Base-by-base conservation (phyloP, 2,888 invertebrate species). In the Gastrophysa polygoni region DNA sequence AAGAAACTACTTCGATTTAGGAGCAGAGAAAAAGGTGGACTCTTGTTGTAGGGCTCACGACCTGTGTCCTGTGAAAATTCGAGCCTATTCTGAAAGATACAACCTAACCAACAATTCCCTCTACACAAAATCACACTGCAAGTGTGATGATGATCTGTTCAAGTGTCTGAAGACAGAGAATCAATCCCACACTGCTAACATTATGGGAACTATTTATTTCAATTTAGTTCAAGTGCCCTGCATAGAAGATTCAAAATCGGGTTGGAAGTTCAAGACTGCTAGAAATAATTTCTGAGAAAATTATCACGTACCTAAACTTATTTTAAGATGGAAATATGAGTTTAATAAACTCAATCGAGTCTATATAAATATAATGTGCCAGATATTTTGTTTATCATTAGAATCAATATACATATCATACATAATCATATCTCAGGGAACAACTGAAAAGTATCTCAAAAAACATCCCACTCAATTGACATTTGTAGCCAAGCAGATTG, bases 11-110 rank as follows among this genome's bases (percentile, higher is more conserved):
- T 90, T 90, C 80, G 95, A 96, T 81, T 83, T 96, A 67, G 96
- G 96, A 43, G 84, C 86, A 0, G 91, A 89, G 74, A 82, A 80
- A 76, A 82, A 83, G 29, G 87, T 92, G 72, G 95, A 95, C 82
- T 85, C 88, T 71, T 96, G 96, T 80, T 96, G 96, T 81, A 86
- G 95, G 63, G 90, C 89, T 14, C 96, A 96, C 80, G 96, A 96
- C 83, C 85, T 95, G 55, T 96, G 96, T 77, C 95, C 95, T 1
- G 87, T 91, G 54, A 95, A 95, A 78, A 85, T 88, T 43, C 82
- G 86, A 68, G 89, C 89, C 16, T 89, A 90, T 77, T 85, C 87
- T 38, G 83, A 83, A 60, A 88, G 91, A 71, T 95, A 94, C 82
- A 91, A 93, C 78, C 85, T 95, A 64, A 91, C 88, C 59, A 96